A percentile compares a stretch with the other conserved stretches of the same genome.
Evolutionary conservation across 2,888 invertebrate species (phyloP).

Genomic region (Dryobota labecula): DNA sequence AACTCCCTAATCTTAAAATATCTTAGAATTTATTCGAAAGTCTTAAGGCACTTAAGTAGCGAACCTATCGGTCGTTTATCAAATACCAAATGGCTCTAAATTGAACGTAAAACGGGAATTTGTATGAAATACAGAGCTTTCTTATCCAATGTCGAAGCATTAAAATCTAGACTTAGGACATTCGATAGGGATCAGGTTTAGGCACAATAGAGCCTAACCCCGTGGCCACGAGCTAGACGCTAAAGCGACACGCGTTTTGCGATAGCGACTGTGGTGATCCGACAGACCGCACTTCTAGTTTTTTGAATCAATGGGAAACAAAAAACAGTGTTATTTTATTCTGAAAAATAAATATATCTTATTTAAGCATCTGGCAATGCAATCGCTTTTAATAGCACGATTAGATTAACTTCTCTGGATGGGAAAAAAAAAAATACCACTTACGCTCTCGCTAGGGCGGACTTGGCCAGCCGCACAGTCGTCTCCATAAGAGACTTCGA

Average conservation of each 20-base stretch:
- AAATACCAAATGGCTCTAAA: constrained; percentile 44
- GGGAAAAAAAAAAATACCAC: too few species aligned
- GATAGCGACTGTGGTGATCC: background rate
- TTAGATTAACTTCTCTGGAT: too few species aligned
- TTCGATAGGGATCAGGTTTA: constrained; percentile 43
- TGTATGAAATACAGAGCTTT: constrained; percentile 50
- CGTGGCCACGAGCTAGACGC: background rate
- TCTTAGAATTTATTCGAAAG: constrained; percentile 25
- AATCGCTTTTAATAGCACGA: too few species aligned
- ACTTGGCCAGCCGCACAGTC: too few species aligned
- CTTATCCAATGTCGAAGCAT: constrained; percentile 47
- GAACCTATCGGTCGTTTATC: constrained; percentile 31
- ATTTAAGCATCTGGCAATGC: too few species aligned
- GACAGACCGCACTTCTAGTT: too few species aligned
- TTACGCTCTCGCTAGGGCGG: too few species aligned
- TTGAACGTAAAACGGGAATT: constrained; percentile 50
- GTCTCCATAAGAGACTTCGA: too few species aligned
- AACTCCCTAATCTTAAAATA: constrained; percentile 19
- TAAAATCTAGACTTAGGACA: constrained; percentile 44
- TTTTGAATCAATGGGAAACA: too few species aligned
- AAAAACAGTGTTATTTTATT: too few species aligned
- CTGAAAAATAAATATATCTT: too few species aligned
- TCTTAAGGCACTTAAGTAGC: constrained; percentile 24
- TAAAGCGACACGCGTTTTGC: background rate
- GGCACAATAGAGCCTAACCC: constrained; percentile 35